Base-by-base conservation (phyloP, 2,888 invertebrate species). In the Griposia aprilina region DNA sequence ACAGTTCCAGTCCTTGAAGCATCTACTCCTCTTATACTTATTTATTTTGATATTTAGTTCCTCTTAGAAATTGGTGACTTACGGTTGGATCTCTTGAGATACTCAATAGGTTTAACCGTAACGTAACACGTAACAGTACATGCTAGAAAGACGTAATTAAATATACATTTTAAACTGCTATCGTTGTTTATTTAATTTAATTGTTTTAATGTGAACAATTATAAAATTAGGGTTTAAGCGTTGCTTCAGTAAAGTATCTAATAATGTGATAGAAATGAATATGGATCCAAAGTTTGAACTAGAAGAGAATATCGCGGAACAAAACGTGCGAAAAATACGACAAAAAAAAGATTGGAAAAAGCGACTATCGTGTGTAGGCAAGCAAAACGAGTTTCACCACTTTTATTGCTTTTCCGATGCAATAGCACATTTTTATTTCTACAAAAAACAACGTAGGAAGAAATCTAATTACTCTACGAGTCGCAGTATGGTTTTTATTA, bases 401-500 rank as follows among this genome's bases (percentile, higher is more conserved):
- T 81, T 76, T 77, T 77, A 81, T 84, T 66, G 57, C 57, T 69
- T 75, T 78, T 65, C n/a, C 55, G 30, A 52, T 69, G 74, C 57
- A 68, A 26, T 26, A 52, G 62, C 11, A 45, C 20, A 15, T 70
- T 77, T 84, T 76, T 59, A 57, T 74, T 60, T 11, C 45, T 20
- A 75, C 62, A 73, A 73, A 75, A 72, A 55, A 36, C 7, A 20
- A 17, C 15, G 45, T 6, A 48, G 41, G 20, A 50, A 65, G 15
- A 73, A 77, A 81, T 74, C 15, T 60, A 74, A 74, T 68, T 84
- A 50, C 26, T 69, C 17, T 63, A 62, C 57, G 26, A 66, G 65
- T 68, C 48, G 50, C 45, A 30, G 20, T 52, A n/a, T 50, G 20
- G 17, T 62, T 66, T 74, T 60, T 36, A 26, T 67, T 36, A 45